Base-by-base conservation (phyloP, 2,888 invertebrate genomes). In the Drosophila macrothrix region DNA sequence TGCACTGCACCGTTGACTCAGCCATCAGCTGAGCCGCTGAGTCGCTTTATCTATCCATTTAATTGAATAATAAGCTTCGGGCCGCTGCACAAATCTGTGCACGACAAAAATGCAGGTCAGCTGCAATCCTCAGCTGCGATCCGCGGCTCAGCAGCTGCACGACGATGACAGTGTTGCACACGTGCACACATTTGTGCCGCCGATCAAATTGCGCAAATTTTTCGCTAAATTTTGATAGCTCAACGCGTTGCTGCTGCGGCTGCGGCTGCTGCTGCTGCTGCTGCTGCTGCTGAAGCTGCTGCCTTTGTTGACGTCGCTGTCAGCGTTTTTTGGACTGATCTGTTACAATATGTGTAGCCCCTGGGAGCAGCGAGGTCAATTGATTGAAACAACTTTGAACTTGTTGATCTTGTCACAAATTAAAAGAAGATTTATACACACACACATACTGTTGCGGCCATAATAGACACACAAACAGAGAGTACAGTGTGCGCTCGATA, bases 341-440 rank as follows among this genome's bases (percentile, higher is more conserved):
- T 89, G 90, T 90, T 90, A 90, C 90, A 91, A 83, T 88, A 84
- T 87, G 82, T 82, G 84, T 88, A 72, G 90, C 88, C 91, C 75
- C 89, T 91, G 91, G 88, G 83, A 90, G 91, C 83, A 64, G 84
- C 84, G 91, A 92, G 93, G 93, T 93, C 93, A 93, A 93, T 93
- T 93, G 92, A 93, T 91, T 91, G 90, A 91, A 91, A 92, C 92
- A 93, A 92, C 93, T 93, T 93, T 93, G 93, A 93, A 93, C 93
- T 93, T 92, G 93, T 92, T 93, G 93, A 93, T 93, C 93, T 93
- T 93, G 93, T 92, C 92, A 92, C 93, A 93, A 92, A 93, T 93
- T 93, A 93, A 92, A 91, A 90, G 87, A 92, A 92, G 92, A 92
- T 92, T 92, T 92, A 92, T 92, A 91, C 82, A 84, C 73, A 76